phyloP scores from a whole-genome alignment of 1,140 invertebrate species.

The Odontomachus brunneus region DNA sequence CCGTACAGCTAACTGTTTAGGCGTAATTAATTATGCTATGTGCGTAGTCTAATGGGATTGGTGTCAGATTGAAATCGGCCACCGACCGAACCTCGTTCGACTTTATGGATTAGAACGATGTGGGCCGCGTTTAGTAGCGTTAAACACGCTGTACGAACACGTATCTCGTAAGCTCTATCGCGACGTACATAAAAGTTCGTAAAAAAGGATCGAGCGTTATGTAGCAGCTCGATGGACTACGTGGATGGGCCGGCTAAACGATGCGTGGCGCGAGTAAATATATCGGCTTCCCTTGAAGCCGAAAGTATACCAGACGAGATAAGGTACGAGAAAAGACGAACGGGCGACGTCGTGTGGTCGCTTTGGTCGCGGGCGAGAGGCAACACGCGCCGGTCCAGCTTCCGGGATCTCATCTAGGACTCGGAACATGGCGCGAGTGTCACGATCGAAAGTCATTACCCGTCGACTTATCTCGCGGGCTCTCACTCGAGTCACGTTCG shows the following conservation, averaged over 20 bases:
- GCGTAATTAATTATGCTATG: too few relatives aligned
- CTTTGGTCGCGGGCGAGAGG: constrained; percentile 27
- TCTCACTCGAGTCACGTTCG: constrained; percentile 61
- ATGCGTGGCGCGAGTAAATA: not conserved
- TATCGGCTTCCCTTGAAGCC: not conserved
- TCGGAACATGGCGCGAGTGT: constrained; percentile 51
- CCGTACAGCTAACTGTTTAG: too few relatives aligned
- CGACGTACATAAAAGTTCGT: not conserved
- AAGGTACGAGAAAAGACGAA: too few relatives aligned
- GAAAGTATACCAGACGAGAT: constrained; percentile 1
- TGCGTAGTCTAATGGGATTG: too few relatives aligned
- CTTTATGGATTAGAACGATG: not conserved
- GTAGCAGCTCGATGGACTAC: not conserved
- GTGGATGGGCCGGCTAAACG: not conserved
- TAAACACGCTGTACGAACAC: too few relatives aligned
- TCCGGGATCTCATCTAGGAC: constrained; percentile 54
- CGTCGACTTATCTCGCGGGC: constrained; percentile 59
- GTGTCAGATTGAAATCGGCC: too few relatives aligned
- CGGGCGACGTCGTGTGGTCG: constrained; percentile 19
- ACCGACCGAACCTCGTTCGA: not conserved
- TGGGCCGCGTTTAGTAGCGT: too few relatives aligned
- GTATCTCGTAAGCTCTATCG: not conserved
- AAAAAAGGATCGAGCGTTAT: not conserved
- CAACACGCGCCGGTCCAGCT: constrained; percentile 38
- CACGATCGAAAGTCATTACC: constrained; percentile 63